Evolutionary conservation across 2,797 vertebrate species (phyloP).

Genomic region (Epinephelus malabaricus): DNA sequence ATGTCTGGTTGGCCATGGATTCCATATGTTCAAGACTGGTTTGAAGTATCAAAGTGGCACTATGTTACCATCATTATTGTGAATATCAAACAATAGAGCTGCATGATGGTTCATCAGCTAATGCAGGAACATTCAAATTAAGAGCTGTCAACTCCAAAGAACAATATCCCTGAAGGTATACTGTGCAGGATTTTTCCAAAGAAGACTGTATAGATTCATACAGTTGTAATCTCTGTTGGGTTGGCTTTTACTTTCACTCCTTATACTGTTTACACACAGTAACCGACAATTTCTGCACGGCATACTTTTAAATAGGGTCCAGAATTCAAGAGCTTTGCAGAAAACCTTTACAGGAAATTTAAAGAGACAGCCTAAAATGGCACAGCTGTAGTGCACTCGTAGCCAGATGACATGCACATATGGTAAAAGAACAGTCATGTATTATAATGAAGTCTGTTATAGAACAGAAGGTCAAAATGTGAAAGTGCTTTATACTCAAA

Average conservation of each 20-base stretch:
- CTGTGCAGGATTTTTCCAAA: too few relatives aligned
- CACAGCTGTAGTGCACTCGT: not conserved
- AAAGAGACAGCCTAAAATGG: conserved; percentile 8
- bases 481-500: not conserved
- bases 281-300: too few relatives aligned
- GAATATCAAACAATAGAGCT: not conserved
- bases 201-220: too few relatives aligned
- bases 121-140: not conserved
- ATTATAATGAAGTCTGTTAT: not conserved
- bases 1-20: conserved; percentile 18
- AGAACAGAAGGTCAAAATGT: conserved; percentile 5
- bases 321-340: not conserved
- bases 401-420: conserved; percentile 20
- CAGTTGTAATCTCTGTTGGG: too few relatives aligned
- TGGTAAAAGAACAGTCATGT: not conserved
- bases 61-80: not conserved
- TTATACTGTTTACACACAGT: too few relatives aligned
- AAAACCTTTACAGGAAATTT: not conserved
- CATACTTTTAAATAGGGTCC: too few relatives aligned
- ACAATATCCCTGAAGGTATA: too few relatives aligned
- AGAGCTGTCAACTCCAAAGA: not conserved
- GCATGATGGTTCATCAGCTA: conserved; percentile 12
- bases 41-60: conserved; percentile 9
- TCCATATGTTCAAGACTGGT: conserved; percentile 11
- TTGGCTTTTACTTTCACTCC: too few relatives aligned